Evolutionary conservation across 2,113 vertebrate genomes (phyloP), one percentile per base, ranked within the genome.

Genomic region (Acanthochromis polyacanthus): DNA sequence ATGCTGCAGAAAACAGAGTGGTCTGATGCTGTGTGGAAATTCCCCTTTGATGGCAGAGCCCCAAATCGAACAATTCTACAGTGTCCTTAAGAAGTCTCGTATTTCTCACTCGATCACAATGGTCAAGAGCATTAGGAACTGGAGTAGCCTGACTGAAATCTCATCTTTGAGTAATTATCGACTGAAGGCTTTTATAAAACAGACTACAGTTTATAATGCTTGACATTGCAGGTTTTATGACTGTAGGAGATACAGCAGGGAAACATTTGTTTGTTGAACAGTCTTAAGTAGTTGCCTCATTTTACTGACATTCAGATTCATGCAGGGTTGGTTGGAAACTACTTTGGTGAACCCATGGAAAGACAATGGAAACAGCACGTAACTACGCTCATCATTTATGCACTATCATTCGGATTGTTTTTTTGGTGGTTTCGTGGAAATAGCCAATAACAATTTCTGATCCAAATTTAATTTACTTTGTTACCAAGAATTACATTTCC

Each of bases 51-150:
- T 80, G 89, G 89, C 82, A 70, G 71, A 82, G 64, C 57, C 68
- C 71, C 86, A 90, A 83, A 87, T 88, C 45, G 81, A 93, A 84
- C 81, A 86, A 67, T 82, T 80, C 74, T 78, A 48, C 88, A 75
- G 28, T 73, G 71, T 89, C 70, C 72, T 88, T 43, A 58, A 84
- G 78, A 83, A 78, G 83, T 78, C 69, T 85, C 78, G 40, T 25
- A 51, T 87, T 92, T 87, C 83, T 77, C 57, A 22, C 71, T 80
- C 50, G 3, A 80, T 62, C 71, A 20, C 58, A 62, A 45, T 16
- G 68, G 73, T 86, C 75, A 79, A 66, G 67, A 75, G 38, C 57
- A 57, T 65, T 66, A 74, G 70, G 71, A 84, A 78, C 66, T 45
- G 19, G 68, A 72, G 57, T 71, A 75, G 52, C 58, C 12, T 3